phyloP scores from a whole-genome alignment of 2,113 vertebrate genomes.

The Syrrhaptes paradoxus region DNA sequence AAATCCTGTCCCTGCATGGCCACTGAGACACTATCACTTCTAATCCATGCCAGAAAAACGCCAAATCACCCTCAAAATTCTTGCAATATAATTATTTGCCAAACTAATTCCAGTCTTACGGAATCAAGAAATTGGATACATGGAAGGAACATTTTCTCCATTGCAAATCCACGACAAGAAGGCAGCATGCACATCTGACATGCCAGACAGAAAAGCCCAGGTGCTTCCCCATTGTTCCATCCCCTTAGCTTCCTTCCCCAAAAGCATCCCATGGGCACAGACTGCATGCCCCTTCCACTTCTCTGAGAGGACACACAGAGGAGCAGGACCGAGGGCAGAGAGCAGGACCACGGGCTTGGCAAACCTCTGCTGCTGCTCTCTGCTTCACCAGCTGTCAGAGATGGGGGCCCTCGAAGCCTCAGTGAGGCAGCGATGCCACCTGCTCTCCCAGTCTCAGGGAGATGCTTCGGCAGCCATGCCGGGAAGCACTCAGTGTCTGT shows the following conservation, averaged over 20 bases:
- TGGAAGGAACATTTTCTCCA: not conserved
- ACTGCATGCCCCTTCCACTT: not conserved
- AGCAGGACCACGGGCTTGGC: rapidly evolving
- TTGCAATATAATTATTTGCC: not conserved
- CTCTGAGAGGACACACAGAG: not conserved
- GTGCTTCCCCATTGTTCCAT: not conserved
- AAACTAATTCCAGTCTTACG: not conserved
- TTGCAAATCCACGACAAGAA: not conserved
- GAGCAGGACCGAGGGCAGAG: not conserved
- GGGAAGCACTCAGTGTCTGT: not conserved
- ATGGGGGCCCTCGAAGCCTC: rapidly evolving
- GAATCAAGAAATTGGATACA: not conserved
- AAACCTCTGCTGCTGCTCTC: not conserved
- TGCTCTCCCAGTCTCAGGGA: not conserved
- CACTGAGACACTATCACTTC: not conserved
- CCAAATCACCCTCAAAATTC: not conserved
- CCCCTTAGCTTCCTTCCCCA: not conserved
- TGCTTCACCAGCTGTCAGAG: not conserved
- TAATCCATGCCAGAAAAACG: not conserved
- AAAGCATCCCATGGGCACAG: rapidly evolving
- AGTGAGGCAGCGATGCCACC: not conserved
- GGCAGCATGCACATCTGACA: not conserved
- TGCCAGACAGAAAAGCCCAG: not conserved
- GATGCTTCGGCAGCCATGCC: not conserved
- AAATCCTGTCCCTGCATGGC: not conserved